phyloP scores from a whole-genome alignment of 2,888 invertebrate species.

The Phortica magna region DNA sequence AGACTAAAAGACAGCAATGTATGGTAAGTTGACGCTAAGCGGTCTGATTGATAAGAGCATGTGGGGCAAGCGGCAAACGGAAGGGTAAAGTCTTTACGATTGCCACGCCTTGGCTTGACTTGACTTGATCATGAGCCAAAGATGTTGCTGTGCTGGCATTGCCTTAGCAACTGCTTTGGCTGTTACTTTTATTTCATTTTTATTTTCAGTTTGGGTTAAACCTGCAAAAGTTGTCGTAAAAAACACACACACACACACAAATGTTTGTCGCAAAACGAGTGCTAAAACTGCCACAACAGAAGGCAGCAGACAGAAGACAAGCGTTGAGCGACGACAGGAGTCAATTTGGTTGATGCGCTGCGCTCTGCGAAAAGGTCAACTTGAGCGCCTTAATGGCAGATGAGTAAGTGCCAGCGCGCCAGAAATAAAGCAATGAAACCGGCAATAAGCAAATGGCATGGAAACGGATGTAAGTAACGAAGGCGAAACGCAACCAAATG shows the following conservation, averaged over 20 bases:
- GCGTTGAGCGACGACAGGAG: no score
- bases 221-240: slow-evolving; percentile 71
- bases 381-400: no score
- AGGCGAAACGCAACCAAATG: neutral
- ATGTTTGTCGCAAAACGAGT: slow-evolving; percentile 51
- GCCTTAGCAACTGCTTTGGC: slow-evolving; percentile 39
- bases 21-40: no score
- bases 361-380: no score
- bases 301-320: no score
- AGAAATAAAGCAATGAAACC: slow-evolving; percentile 66
- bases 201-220: slow-evolving; percentile 49
- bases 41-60: no score
- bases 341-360: no score
- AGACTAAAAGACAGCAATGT: no score
- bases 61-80: no score
- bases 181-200: slow-evolving; percentile 38
- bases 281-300: slow-evolving; percentile 7
- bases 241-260: slow-evolving; percentile 48
- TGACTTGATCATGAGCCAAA: no score
- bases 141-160: slow-evolving; percentile 61
- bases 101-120: no score
- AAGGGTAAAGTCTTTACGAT: no score
- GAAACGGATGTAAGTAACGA: slow-evolving; percentile 36
- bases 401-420: slow-evolving; percentile 27
- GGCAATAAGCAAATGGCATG: slow-evolving; percentile 69